Base-by-base conservation (phyloP, 2,888 invertebrate genomes). In the Euproctis similis region DNA sequence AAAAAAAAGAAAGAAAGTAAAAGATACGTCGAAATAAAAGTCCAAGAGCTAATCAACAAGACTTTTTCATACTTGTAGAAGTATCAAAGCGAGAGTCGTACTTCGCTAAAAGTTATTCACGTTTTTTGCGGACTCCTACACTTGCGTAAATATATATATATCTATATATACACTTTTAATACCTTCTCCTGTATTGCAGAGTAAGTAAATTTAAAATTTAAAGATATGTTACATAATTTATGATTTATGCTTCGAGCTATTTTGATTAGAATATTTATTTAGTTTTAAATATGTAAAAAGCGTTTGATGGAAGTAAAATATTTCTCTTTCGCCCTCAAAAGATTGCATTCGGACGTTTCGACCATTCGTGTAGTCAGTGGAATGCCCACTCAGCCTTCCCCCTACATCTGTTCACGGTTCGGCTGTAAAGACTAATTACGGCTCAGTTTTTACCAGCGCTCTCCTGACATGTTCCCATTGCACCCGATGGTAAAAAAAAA, bases 391-490 rank as follows among this genome's bases (percentile, higher is more conserved):
- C 42, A 37, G 36, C 47, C 34, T 46, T n/a, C 50, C 59, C 54
- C 52, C 54, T 54, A 53, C 59, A 52, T 57, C 64, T 63, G 68
- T 72, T 72, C 68, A 70, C 70, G 64, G 71, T 68, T 68, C 61
- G 58, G 42, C 58, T 71, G 58, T 64, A 68, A 67, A 69, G 62
- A 75, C 76, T 80, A 77, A 80, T 80, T 80, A 78, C 71, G 53
- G 47, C 62, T 50, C 59, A 67, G 66, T 74, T 73, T 74, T 72
- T 72, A 70, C 69, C 63, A 59, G 59, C 60, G 59, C 57, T 37
- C 63, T 58, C 54, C 4, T 64, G 58, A 65, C 62, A 60, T 69
- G 62, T 61, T 68, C 58, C 60, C 59, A 57, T 49, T 63, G 59
- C 59, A 59, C 52, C 56, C 55, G 52, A 50, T 46, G 43, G 46